These are phyloP conservation scores for Delia radicum DNA, from an alignment of 1,140 invertebrate species.

Conservation along the genomic window DNA sequence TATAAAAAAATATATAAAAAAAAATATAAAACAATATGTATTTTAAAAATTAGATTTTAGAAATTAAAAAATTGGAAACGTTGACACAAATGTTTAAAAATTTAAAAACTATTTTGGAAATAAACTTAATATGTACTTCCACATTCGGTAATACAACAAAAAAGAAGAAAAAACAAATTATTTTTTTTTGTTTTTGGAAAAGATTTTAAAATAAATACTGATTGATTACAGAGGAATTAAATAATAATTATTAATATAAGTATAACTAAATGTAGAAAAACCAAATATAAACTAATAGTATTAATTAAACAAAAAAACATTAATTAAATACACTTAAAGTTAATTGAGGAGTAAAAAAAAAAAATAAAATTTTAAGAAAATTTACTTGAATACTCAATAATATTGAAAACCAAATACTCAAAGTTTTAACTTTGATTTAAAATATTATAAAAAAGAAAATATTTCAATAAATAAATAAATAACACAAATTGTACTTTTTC, in stretches of 20 bases:
- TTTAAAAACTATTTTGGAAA: background rate
- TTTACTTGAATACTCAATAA: background rate
- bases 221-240: background rate
- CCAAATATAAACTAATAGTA: background rate
- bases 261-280: background rate
- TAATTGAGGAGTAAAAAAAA: background rate
- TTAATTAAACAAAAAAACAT: background rate
- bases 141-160: background rate
- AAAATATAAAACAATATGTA: background rate
- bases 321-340: background rate
- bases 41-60: background rate
- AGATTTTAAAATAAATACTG: background rate
- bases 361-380: background rate
- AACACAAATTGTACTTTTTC: background rate
- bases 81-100: too few relatives aligned
- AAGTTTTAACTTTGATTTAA: background rate
- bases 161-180: background rate
- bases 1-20: background rate
- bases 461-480: background rate
- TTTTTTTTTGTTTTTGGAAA: background rate
- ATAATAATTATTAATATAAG: background rate
- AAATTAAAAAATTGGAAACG: background rate
- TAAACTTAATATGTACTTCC: background rate
- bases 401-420: background rate
- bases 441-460: background rate